These are phyloP conservation scores for Daubentonia madagascariensis DNA, from an alignment of 2,113 vertebrate genomes.

Conservation along the genomic window DNA sequence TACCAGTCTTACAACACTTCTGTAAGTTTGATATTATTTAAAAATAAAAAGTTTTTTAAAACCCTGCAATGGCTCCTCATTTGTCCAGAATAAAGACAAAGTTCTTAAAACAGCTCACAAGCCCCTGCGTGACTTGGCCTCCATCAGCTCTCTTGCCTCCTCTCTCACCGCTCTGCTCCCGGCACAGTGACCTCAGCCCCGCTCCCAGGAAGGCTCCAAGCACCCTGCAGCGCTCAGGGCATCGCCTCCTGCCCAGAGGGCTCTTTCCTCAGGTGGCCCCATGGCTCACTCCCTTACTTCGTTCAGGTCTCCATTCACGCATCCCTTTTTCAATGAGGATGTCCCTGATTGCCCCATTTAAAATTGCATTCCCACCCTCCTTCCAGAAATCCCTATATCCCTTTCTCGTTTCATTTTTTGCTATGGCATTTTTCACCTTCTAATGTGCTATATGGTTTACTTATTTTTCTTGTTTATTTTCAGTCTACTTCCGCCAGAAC, in stretches of 20 bases:
- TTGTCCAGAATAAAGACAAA: neutral
- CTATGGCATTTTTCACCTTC: neutral
- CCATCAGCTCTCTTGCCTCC: neutral
- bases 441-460: neutral
- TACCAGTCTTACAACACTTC: neutral
- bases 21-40: neutral
- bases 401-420: neutral
- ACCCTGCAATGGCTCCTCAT: neutral
- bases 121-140: neutral
- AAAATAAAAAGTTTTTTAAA: neutral
- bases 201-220: neutral
- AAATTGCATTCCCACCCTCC: neutral
- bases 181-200: neutral
- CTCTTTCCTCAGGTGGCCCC: neutral
- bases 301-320: neutral
- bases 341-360: neutral
- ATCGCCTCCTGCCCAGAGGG: neutral
- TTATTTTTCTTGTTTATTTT: neutral
- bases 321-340: neutral
- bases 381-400: neutral
- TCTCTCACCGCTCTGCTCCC: neutral
- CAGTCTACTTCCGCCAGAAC: neutral
- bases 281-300: neutral
- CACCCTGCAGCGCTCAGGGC: neutral
- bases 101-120: neutral